Conservation (phyloP, 1,140 invertebrate species). For the Diorhabda sublineata region DNA sequence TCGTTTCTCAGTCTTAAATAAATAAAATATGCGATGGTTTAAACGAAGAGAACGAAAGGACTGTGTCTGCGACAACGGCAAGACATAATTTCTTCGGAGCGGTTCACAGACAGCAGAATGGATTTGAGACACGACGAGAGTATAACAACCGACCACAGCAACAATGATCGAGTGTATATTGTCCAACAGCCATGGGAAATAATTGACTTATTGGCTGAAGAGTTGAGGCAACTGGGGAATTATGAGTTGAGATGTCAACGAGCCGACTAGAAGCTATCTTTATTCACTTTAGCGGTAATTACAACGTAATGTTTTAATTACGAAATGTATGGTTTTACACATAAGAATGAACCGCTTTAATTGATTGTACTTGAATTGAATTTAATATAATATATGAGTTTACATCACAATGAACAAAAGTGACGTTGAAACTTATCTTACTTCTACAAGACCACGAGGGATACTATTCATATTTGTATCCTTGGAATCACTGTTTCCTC, state of each 20-base stretch:
- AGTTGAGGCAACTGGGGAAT: background rate
- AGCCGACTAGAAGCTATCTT: too few relatives aligned
- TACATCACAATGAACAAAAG: too few relatives aligned
- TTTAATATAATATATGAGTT: too few relatives aligned
- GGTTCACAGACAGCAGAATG: conserved; percentile 37
- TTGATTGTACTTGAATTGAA: too few relatives aligned
- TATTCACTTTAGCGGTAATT: too few relatives aligned
- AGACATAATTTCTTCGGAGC: conserved; percentile 37
- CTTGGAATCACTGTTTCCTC: too few relatives aligned
- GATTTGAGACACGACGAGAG: conserved; percentile 36
- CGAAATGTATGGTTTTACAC: too few relatives aligned
- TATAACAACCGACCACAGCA: conserved; percentile 25
- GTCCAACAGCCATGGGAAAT: conserved; percentile 19
- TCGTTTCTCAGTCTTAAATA: background rate
- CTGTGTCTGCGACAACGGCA: conserved; percentile 32
- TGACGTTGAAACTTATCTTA: too few relatives aligned
- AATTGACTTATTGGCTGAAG: conserved; percentile 22
- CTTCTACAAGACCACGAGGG: too few relatives aligned
- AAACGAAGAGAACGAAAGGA: conserved; percentile 8
- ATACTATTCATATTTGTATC: too few relatives aligned
- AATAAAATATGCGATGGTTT: conserved; percentile 10
- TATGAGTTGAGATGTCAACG: background rate
- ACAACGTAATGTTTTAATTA: too few relatives aligned
- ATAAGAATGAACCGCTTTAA: too few relatives aligned
- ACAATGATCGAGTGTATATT: conserved; percentile 36